phyloP scores from a whole-genome alignment of 1,140 invertebrate genomes.

The Aphelinus atriplicis region DNA sequence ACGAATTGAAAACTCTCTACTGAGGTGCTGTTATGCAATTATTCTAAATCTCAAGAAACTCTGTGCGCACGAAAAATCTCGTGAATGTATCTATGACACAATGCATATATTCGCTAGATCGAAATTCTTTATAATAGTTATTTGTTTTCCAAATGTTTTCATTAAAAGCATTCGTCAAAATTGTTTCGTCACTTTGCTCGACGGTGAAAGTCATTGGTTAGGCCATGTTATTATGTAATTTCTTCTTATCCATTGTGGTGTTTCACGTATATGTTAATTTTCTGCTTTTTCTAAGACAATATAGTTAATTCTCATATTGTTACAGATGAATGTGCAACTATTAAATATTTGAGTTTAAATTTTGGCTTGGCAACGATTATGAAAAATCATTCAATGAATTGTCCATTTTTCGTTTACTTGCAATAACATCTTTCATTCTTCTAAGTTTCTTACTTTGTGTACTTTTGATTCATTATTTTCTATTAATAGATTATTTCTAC shows the following conservation, averaged over 20 bases:
- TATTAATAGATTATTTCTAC: too few relatives aligned
- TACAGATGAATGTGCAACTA: too few relatives aligned
- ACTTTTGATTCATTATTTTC: too few relatives aligned
- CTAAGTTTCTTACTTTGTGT: too few relatives aligned
- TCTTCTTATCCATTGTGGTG: neutral
- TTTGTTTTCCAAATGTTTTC: conserved; percentile 7
- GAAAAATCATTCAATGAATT: too few relatives aligned
- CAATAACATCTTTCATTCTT: too few relatives aligned
- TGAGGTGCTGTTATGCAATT: neutral
- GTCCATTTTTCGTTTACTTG: too few relatives aligned
- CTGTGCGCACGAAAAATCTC: conserved; percentile 3
- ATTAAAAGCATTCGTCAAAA: neutral
- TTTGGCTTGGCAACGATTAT: too few relatives aligned
- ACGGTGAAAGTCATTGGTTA: conserved; percentile 9
- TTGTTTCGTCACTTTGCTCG: conserved; percentile 13
- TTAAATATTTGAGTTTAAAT: too few relatives aligned
- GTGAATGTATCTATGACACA: neutral
- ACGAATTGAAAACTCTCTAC: conserved; percentile 10
- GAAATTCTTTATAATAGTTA: neutral
- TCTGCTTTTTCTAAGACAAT: too few relatives aligned
- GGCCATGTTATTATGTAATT: conserved; percentile 1
- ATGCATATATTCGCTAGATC: neutral
- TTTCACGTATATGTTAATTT: neutral
- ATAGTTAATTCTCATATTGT: too few relatives aligned
- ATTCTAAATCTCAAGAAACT: neutral